These are phyloP conservation scores for Datnioides undecimradiatus DNA, from an alignment of 2,113 vertebrate genomes.

Conservation along the genomic window DNA sequence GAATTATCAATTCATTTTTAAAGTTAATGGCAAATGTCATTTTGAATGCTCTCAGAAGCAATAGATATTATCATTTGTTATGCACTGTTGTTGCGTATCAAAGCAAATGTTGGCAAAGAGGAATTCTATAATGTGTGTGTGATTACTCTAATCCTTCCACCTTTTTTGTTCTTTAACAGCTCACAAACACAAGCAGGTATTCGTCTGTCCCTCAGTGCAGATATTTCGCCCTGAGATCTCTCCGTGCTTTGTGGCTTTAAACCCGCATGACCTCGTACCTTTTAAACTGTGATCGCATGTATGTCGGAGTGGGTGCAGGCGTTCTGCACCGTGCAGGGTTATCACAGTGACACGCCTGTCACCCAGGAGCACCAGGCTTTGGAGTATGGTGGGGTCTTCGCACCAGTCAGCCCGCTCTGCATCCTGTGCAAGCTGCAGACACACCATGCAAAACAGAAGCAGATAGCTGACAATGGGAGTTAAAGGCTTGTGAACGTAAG, in stretches of 20 bases:
- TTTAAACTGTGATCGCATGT: constrained; percentile 62
- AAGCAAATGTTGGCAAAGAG: constrained; percentile 70
- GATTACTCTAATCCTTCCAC: constrained; percentile 47
- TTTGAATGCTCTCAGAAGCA: constrained; percentile 71
- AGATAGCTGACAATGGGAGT: constrained; percentile 82
- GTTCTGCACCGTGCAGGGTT: constrained; percentile 58
- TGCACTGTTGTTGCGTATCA: constrained; percentile 65
- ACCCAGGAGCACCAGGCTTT: constrained; percentile 63
- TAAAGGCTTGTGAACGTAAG: constrained; percentile 71
- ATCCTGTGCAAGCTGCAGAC: constrained; percentile 58
- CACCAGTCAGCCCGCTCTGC: constrained; percentile 66
- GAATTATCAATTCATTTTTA: constrained; percentile 78
- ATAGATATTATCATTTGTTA: constrained; percentile 67
- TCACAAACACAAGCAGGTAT: constrained; percentile 55
- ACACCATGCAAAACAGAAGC: constrained; percentile 72
- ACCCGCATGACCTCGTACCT: constrained; percentile 56
- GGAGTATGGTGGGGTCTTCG: constrained; percentile 59
- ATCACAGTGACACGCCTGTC: constrained; percentile 81
- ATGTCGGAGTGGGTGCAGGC: constrained; percentile 58
- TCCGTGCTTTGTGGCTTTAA: constrained; percentile 45
- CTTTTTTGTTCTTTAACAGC: constrained; percentile 31
- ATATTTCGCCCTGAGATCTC: constrained; percentile 42
- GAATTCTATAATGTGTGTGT: constrained; percentile 39
- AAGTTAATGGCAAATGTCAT: constrained; percentile 76
- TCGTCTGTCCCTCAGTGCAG: constrained; percentile 35